Percentiles rank a stretch among this genome's conserved stretches.
These are phyloP conservation scores for Zygaena filipendulae DNA, from an alignment of 2,888 invertebrate genomes.

Conservation along the genomic window DNA sequence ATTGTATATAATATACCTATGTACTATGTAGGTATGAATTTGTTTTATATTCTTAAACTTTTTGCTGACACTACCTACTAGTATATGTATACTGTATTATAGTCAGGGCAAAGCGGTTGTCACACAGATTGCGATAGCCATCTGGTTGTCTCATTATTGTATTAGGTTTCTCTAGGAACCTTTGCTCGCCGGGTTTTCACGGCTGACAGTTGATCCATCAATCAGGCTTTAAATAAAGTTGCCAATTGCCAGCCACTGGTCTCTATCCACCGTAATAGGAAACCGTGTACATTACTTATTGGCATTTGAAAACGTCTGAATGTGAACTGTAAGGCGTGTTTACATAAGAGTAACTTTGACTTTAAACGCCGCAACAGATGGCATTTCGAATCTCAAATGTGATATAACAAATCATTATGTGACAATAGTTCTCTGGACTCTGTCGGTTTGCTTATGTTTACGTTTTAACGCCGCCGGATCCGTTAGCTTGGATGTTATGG, in stretches of 20 bases:
- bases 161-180: conserved; percentile 44
- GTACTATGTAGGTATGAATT: too few relatives aligned
- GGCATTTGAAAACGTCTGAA: too few relatives aligned
- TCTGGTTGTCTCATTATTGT: conserved; percentile 5
- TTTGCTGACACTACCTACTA: conserved; percentile 17
- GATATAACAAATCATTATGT: conserved; percentile 42
- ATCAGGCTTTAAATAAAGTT: conserved; percentile 38
- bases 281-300: conserved; percentile 22
- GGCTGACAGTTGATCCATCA: conserved; percentile 46
- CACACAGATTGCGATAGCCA: neutral
- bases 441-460: too few relatives aligned
- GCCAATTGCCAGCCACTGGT: conserved; percentile 37
- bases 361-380: too few relatives aligned
- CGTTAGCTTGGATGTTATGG: too few relatives aligned
- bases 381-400: too few relatives aligned
- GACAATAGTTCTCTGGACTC: too few relatives aligned
- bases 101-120: conserved; percentile 11
- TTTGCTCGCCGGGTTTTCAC: conserved; percentile 38
- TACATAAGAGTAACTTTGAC: too few relatives aligned
- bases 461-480: too few relatives aligned
- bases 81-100: conserved; percentile 12
- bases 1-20: too few relatives aligned
- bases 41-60: conserved; percentile 11
- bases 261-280: conserved; percentile 29
- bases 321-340: too few relatives aligned